phyloP scores from a whole-genome alignment of 2,113 vertebrate genomes.

The Eidolon helvum region DNA sequence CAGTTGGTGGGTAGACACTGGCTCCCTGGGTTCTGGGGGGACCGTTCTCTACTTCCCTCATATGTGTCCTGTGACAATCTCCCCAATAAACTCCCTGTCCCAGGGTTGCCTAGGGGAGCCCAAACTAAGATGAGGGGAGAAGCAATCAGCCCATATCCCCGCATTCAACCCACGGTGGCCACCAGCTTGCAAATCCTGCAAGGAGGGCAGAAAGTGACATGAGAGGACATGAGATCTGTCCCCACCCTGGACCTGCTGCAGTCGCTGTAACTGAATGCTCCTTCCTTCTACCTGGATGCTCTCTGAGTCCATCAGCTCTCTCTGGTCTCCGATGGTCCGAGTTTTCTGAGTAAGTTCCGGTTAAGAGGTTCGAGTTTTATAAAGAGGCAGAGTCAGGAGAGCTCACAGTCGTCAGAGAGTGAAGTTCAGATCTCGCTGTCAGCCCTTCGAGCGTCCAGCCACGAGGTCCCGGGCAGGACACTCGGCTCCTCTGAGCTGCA shows the following conservation, averaged over 20 bases:
- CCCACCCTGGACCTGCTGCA: fast-evolving
- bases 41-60: fast-evolving
- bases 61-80: not conserved
- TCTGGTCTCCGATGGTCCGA: not conserved
- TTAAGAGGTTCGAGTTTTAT: not conserved
- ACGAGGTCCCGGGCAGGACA: fast-evolving
- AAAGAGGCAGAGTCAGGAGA: not conserved
- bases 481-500: not conserved
- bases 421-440: not conserved
- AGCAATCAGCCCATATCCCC: too few relatives aligned
- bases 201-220: not conserved
- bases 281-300: fast-evolving
- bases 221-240: not conserved
- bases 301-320: not conserved
- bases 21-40: not conserved
- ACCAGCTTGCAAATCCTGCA: not conserved
- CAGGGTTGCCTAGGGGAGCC: not conserved
- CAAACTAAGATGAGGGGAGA: not conserved
- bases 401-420: not conserved
- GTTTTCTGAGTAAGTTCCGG: not conserved
- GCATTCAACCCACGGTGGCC: fast-evolving
- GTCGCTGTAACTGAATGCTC: not conserved
- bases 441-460: too few relatives aligned
- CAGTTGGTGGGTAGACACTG: fast-evolving
- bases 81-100: not conserved